phyloP scores from a whole-genome alignment of 2,888 invertebrate species.

The Ichneumoninae sp. region DNA sequence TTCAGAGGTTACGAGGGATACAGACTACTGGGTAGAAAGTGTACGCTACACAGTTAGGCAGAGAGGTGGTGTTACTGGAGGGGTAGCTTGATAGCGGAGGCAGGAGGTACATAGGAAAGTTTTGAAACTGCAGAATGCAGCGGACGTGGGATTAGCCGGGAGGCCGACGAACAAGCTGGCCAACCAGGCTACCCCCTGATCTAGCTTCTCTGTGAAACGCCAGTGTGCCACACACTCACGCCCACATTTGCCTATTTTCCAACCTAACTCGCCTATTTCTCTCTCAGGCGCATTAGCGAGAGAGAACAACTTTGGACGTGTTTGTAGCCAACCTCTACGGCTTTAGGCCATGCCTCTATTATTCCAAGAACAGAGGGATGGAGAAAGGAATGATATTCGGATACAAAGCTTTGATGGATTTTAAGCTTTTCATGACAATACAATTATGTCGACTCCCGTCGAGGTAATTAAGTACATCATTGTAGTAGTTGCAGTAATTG shows the following conservation, averaged over 20 bases:
- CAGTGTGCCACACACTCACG: conserved; percentile 16
- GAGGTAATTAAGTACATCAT: background rate
- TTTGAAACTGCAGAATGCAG: conserved; percentile 82
- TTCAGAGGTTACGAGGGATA: conserved; percentile 44
- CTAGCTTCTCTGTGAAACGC: conserved; percentile 36
- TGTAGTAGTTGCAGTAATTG: background rate
- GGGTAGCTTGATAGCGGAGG: conserved; percentile 30
- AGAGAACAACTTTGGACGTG: conserved; percentile 50
- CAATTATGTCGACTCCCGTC: background rate
- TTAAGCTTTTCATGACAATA: background rate
- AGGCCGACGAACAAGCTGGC: conserved; percentile 53
- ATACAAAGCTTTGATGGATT: background rate
- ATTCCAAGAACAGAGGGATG: conserved; percentile 2
- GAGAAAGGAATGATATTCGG: background rate
- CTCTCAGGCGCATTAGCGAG: conserved; percentile 48
- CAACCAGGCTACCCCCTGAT: conserved; percentile 34
- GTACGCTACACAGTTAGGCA: conserved; percentile 33
- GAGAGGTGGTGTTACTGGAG: conserved; percentile 34
- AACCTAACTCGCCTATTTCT: conserved; percentile 54
- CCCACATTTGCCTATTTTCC: conserved; percentile 53
- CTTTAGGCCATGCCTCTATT: conserved; percentile 36
- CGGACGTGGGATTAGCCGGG: conserved; percentile 81
- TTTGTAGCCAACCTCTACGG: conserved; percentile 46
- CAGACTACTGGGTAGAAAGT: conserved; percentile 14
- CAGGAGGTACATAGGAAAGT: conserved; percentile 74